Conservation (phyloP, 2,888 invertebrate genomes). For the Pyrochroa serraticornis region DNA sequence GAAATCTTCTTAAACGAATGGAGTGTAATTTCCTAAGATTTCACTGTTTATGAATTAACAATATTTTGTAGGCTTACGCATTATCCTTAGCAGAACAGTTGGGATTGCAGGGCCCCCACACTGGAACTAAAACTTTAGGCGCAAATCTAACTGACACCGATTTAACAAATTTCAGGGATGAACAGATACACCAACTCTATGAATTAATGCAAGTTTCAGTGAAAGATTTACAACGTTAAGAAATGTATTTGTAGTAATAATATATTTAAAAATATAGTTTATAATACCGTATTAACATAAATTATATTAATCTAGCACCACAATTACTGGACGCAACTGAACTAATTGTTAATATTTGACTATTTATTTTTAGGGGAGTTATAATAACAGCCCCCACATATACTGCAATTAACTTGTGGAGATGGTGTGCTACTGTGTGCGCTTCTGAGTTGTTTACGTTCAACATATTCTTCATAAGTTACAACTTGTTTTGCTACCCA, state of each 20-base stretch:
- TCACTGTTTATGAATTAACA: constrained; percentile 9
- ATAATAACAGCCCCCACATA: constrained; percentile 38
- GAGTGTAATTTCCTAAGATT: constrained; percentile 70
- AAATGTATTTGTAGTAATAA: background rate
- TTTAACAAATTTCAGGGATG: constrained; percentile 76
- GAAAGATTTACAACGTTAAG: constrained; percentile 33
- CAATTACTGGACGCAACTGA: background rate
- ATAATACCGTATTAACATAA: too few species aligned
- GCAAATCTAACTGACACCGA: constrained; percentile 65
- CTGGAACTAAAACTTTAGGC: constrained; percentile 68
- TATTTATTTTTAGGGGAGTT: background rate
- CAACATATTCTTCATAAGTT: constrained; percentile 21
- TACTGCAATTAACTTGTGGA: constrained; percentile 27
- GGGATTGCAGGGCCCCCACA: constrained; percentile 58
- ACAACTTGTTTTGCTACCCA: constrained; percentile 34
- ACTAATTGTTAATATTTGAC: background rate
- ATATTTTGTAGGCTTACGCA: constrained; percentile 61
- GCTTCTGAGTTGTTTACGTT: constrained; percentile 7
- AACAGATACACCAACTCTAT: constrained; percentile 84
- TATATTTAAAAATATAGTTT: background rate
- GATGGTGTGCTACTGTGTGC: constrained; percentile 12
- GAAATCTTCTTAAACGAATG: constrained; percentile 85
- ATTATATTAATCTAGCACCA: background rate
- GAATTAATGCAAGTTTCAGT: constrained; percentile 79
- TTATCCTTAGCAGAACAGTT: constrained; percentile 76